These are phyloP conservation scores for Varecia variegata DNA, from an alignment of 2,797 vertebrate genomes.

Conservation along the genomic window DNA sequence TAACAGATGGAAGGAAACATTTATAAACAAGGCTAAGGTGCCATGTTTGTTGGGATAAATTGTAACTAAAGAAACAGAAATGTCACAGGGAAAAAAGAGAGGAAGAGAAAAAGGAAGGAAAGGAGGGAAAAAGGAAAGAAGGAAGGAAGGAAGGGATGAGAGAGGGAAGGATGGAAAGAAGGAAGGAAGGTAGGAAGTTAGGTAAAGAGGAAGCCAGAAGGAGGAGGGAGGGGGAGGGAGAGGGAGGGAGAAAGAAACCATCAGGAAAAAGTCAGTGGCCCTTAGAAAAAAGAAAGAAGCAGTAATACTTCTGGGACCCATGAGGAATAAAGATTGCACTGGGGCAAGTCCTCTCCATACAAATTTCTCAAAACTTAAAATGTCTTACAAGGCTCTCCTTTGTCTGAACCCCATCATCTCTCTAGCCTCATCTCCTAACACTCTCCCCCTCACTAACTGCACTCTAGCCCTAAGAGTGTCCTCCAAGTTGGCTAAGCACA, in stretches of 20 bases:
- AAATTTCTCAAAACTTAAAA: neutral
- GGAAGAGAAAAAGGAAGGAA: too few relatives aligned
- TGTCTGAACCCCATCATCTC: accelerated
- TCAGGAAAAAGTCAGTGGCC: neutral
- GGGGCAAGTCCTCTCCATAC: accelerated
- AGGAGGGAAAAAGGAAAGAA: neutral
- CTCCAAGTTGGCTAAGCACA: neutral
- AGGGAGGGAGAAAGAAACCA: accelerated
- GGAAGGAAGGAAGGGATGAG: neutral
- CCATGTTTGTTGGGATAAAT: neutral
- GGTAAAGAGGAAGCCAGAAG: too few relatives aligned
- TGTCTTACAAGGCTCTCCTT: neutral
- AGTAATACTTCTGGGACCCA: too few relatives aligned
- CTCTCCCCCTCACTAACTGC: too few relatives aligned
- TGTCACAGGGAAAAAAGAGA: accelerated
- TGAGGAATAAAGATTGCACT: neutral
- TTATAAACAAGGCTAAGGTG: neutral
- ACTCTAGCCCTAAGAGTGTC: accelerated
- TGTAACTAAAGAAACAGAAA: neutral
- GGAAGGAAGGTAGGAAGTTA: neutral
- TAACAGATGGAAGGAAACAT: neutral
- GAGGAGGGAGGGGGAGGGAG: too few relatives aligned
- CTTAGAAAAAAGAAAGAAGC: neutral
- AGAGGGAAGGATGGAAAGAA: neutral
- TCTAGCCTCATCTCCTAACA: too few relatives aligned